Evolutionary conservation across 1,140 invertebrate genomes (phyloP).

Genomic region (Liolophura sinensis): DNA sequence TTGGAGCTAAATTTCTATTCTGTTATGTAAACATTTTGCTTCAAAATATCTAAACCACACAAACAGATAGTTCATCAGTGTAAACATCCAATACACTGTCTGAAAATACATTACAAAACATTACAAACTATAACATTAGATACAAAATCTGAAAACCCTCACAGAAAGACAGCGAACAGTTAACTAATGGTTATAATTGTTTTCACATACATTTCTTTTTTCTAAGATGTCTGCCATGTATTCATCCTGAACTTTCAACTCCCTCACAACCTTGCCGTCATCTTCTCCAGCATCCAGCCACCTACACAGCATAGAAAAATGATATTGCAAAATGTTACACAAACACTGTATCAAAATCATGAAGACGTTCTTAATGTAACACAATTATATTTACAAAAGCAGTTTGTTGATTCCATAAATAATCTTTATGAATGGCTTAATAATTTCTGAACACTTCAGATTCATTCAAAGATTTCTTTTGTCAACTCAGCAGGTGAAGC

Average conservation of each 20-base stretch:
- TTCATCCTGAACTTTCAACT: slow-evolving; percentile 51
- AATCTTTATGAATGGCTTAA: too few relatives aligned
- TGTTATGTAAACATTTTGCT: not conserved
- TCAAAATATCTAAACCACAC: not conserved
- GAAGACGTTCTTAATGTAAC: not conserved
- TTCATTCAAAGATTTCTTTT: too few relatives aligned
- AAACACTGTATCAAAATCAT: not conserved
- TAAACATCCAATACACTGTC: too few relatives aligned
- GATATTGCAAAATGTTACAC: not conserved
- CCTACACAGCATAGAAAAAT: slow-evolving; percentile 20
- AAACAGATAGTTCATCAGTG: too few relatives aligned
- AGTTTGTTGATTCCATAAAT: not conserved
- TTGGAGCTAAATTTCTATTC: slow-evolving; percentile 1
- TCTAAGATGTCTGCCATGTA: slow-evolving; percentile 51
- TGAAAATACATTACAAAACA: too few relatives aligned
- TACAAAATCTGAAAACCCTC: too few relatives aligned
- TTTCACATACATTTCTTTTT: slow-evolving; percentile 45
- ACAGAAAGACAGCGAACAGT: too few relatives aligned
- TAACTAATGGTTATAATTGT: not conserved
- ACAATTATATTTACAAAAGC: not conserved
- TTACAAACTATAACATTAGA: too few relatives aligned
- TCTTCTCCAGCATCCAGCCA: slow-evolving; percentile 57
- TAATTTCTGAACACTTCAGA: too few relatives aligned
- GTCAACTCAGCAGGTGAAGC: too few relatives aligned
- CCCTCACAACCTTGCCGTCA: slow-evolving; percentile 55